Percentiles rank a stretch among this genome's conserved stretches.
These are phyloP conservation scores for Lagopus leucura DNA, from an alignment of 2,113 vertebrate species.

Conservation along the genomic window DNA sequence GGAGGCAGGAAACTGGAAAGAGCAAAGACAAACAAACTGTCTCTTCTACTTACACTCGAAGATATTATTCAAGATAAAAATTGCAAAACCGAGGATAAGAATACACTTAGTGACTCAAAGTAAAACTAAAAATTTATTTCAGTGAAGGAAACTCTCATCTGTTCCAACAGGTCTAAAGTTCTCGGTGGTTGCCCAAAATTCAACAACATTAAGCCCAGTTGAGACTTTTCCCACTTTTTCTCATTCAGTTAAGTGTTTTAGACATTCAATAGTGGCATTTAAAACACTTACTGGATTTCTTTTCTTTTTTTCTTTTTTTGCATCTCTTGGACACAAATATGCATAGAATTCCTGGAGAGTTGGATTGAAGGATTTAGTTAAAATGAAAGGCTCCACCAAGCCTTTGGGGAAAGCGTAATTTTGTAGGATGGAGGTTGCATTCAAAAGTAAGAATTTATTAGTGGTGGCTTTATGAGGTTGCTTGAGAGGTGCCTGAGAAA, in stretches of 20 bases:
- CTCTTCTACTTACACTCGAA: neutral
- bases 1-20: neutral
- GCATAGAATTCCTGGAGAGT: neutral
- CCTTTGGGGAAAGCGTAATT: neutral
- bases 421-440: neutral
- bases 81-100: neutral
- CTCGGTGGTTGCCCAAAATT: neutral
- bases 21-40: neutral
- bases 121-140: neutral
- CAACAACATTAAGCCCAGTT: neutral
- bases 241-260: conserved; percentile 14
- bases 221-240: neutral
- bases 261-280: neutral
- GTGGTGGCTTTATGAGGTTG: conserved; percentile 28
- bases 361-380: neutral
- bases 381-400: neutral
- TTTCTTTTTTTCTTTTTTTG: neutral
- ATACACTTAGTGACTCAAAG: neutral
- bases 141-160: neutral
- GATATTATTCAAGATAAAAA: neutral
- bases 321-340: neutral
- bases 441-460: conserved; percentile 46
- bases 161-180: neutral
- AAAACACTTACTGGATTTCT: neutral
- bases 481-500: conserved; percentile 27